Evolutionary conservation across 2,113 vertebrate species (phyloP).

Genomic region (Dasyurus viverrinus): DNA sequence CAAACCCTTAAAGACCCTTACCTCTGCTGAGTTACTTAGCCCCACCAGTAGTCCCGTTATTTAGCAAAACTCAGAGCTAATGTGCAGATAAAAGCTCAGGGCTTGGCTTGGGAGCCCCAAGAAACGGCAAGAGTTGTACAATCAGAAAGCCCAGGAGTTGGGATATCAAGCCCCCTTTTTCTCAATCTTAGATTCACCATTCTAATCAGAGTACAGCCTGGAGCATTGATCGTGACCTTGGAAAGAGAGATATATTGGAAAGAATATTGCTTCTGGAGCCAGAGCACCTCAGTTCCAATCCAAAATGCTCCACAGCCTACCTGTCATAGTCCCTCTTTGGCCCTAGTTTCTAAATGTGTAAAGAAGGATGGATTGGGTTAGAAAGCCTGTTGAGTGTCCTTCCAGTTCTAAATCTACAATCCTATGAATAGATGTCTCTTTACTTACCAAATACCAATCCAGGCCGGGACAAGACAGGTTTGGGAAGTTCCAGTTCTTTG

Average conservation of each 20-base stretch:
- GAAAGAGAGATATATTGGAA: background rate
- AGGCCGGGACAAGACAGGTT: background rate
- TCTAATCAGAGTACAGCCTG: background rate
- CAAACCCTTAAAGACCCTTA: background rate
- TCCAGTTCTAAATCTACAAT: background rate
- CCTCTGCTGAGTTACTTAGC: background rate
- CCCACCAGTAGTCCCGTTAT: background rate
- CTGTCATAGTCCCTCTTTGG: background rate
- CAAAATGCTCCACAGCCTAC: background rate
- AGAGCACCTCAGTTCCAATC: background rate
- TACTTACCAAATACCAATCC: background rate
- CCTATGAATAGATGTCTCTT: background rate
- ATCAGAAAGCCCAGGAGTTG: background rate
- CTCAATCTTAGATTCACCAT: background rate
- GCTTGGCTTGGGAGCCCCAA: background rate
- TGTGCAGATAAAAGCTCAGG: background rate
- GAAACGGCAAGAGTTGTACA: background rate
- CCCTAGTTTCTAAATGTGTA: background rate
- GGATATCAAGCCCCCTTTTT: background rate
- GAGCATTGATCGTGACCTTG: background rate
- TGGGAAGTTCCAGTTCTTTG: background rate
- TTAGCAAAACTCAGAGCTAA: background rate
- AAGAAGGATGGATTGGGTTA: background rate
- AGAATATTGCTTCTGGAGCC: background rate
- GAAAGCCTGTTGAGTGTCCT: background rate